Evolutionary conservation across 2,797 vertebrate genomes (phyloP).

Genomic region (Chanos chanos): DNA sequence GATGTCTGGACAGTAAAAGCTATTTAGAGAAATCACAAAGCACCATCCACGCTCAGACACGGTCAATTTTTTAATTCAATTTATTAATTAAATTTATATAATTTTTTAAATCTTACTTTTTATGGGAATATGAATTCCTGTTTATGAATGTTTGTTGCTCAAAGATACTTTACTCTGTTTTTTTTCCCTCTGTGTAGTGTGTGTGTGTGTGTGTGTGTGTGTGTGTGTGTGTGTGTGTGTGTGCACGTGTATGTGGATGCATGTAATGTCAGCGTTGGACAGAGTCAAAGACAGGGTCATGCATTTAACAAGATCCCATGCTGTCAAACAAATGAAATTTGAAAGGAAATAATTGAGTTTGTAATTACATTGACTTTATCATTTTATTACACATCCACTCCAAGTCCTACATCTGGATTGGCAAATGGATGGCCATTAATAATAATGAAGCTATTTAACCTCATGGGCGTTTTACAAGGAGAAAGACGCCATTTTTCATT

Average conservation of each 20-base stretch:
- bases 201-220: neutral
- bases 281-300: conserved; percentile 45
- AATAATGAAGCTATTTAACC: conserved; percentile 87
- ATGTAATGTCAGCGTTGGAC: neutral
- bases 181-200: too few relatives aligned
- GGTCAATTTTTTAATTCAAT: conserved; percentile 2
- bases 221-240: neutral
- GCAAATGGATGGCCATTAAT: conserved; percentile 83
- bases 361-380: conserved; percentile 81
- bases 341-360: conserved; percentile 82
- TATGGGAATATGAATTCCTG: neutral
- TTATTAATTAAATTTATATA: too few relatives aligned
- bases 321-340: conserved; percentile 75
- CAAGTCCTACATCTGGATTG: conserved; percentile 76
- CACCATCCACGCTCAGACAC: conserved; percentile 4
- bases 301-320: conserved; percentile 59
- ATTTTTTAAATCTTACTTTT: too few relatives aligned
- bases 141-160: too few relatives aligned
- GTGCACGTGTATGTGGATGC: neutral
- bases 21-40: conserved; percentile 3
- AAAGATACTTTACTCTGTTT: too few relatives aligned
- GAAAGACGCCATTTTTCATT: conserved; percentile 78
- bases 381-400: conserved; percentile 61
- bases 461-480: conserved; percentile 73
- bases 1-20: conserved; percentile 15